Percentiles rank a stretch among this genome's conserved stretches.
phyloP scores from a whole-genome alignment of 2,113 vertebrate species.

The Lucifuga dentata region DNA sequence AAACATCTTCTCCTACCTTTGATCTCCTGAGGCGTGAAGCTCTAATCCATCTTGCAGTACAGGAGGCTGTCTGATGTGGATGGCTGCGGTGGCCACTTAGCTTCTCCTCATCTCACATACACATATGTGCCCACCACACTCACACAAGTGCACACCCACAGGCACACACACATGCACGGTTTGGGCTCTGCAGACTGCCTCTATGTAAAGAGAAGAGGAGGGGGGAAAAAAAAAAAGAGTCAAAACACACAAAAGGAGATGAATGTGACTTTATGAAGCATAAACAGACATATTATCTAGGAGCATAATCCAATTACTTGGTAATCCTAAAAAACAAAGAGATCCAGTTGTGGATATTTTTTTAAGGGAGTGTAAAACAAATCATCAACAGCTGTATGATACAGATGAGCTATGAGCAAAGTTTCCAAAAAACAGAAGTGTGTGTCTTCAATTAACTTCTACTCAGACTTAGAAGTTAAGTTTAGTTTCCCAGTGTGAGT shows the following conservation, averaged over 20 bases:
- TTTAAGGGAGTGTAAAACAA: not conserved
- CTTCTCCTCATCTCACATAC: conserved; percentile 75
- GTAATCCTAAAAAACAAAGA: conserved; percentile 15
- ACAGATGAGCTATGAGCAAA: too few relatives aligned
- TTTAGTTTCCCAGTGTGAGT: too few relatives aligned
- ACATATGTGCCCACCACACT: conserved; percentile 27
- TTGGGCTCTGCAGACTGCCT: conserved; percentile 3
- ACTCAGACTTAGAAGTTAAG: too few relatives aligned
- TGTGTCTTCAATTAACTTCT: too few relatives aligned
- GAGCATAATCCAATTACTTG: conserved; percentile 3
- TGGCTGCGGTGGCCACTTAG: conserved; percentile 70
- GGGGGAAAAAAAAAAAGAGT: not conserved
- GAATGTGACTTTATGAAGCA: conserved; percentile 10
- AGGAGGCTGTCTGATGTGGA: conserved; percentile 63
- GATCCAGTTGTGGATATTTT: not conserved
- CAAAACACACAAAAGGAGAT: conserved; percentile 14
- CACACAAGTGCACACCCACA: conserved; percentile 8
- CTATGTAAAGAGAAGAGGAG: conserved; percentile 16
- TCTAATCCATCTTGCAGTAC: conserved; percentile 81
- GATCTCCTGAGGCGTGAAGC: conserved; percentile 78
- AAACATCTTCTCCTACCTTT: conserved; percentile 80
- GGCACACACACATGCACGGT: conserved; percentile 20
- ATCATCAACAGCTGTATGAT: conserved; percentile 17
- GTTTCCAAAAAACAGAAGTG: too few relatives aligned
- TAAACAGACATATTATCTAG: not conserved